Base-by-base conservation (phyloP, 2,888 invertebrate species). In the Myathropa florea region DNA sequence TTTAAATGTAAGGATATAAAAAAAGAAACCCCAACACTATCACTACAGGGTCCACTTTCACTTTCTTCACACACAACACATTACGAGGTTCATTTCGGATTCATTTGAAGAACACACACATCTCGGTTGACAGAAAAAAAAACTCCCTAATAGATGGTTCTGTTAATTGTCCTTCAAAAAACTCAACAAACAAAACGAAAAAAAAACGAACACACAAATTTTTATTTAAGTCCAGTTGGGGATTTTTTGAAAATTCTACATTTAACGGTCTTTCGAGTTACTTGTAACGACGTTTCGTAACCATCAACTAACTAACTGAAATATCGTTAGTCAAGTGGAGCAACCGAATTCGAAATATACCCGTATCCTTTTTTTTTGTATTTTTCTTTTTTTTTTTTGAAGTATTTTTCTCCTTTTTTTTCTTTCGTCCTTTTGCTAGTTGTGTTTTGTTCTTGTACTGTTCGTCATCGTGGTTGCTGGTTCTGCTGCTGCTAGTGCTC, bases 301-400 rank as follows among this genome's bases (percentile, higher is more conserved):
- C 87, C 87, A 87, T 80, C 87, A 83, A 83, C 87, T 87, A 87
- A 87, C 87, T 87, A 83, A 87, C 87, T 87, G 87, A 87, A 87
- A 87, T 83, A 87, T 83, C 87, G 83, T 83, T 87, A 87, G 83
- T 83, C 87, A 87, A 83, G 83, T 87, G 87, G 87, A 83, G 87
- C 83, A 87, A 87, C 87, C 83, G 83, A 87, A 87, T 87, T 87
- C 87, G 83, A 87, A 87, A 83, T 80, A 83, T 87, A 87, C 78
- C 70, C 86, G 79, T 87, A 80, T 80, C 80, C 73, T 79, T 83
- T 72, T 85, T 77, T 73, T 78, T 39, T 65, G 21, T 68, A 33
- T 63, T 71, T 80, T 61, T 76, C 59, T 24, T 23, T 18, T 36
- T 36, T 33, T 71, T 77, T 70, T 65, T 21, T 60, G 18, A 59